Percentiles rank a stretch among this genome's conserved stretches.
Evolutionary conservation across 1,140 invertebrate genomes (phyloP).

Genomic region (Anoplophora glabripennis): DNA sequence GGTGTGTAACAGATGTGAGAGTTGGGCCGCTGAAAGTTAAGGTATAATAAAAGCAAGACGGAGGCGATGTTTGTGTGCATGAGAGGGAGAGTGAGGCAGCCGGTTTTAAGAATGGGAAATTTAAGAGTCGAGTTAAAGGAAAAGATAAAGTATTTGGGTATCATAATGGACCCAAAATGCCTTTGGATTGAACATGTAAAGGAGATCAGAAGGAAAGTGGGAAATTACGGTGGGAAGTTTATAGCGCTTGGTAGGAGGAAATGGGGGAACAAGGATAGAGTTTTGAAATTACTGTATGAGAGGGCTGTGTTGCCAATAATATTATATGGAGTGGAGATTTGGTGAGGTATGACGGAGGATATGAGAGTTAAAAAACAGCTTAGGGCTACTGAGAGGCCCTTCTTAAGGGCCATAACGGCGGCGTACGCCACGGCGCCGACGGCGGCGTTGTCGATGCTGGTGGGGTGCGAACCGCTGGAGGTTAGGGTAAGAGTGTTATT

Average conservation of each 20-base stretch:
- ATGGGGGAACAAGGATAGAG: conserved; percentile 14
- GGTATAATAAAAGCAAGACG: conserved; percentile 25
- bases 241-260: conserved; percentile 16
- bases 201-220: conserved; percentile 9
- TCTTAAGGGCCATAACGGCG: conserved; percentile 14
- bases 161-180: conserved; percentile 21
- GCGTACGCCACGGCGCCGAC: conserved; percentile 21
- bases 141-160: conserved; percentile 18
- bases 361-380: conserved; percentile 16
- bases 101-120: no score
- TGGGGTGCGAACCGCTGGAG: conserved; percentile 20
- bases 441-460: conserved; percentile 19
- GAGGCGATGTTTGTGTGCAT: conserved; percentile 16
- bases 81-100: neutral
- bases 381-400: conserved; percentile 20
- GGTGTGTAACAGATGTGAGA: neutral
- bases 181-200: conserved; percentile 20
- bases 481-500: conserved; percentile 4
- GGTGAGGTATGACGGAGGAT: conserved; percentile 10
- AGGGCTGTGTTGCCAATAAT: conserved; percentile 20
- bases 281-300: conserved; percentile 20
- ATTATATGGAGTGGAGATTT: conserved; percentile 25
- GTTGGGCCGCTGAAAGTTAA: conserved; percentile 5
- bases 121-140: no score
- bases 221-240: neutral